phyloP scores from a whole-genome alignment of 2,888 invertebrate species.

The Folsomia candida region DNA sequence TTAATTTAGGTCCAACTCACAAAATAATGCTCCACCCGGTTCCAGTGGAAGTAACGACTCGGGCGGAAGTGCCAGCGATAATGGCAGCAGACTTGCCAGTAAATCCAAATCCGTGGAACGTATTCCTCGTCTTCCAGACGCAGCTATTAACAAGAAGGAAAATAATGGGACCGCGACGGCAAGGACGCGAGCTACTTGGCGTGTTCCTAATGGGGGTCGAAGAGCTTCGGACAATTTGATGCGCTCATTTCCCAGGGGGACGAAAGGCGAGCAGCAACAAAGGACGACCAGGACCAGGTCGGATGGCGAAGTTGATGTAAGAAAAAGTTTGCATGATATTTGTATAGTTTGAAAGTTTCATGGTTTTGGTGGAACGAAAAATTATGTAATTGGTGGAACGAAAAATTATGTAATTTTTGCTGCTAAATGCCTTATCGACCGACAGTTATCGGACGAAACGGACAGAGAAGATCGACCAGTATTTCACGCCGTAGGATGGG shows the following conservation, averaged over 20 bases:
- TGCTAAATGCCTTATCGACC: not conserved
- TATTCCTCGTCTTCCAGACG: conserved; percentile 45
- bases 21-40: conserved; percentile 46
- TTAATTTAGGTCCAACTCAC: conserved; percentile 48
- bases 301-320: conserved; percentile 49
- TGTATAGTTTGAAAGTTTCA: too few species aligned
- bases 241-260: conserved; percentile 26
- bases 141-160: conserved; percentile 20
- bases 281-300: conserved; percentile 42
- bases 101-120: conserved; percentile 47
- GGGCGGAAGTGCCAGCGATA: conserved; percentile 16
- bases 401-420: conserved; percentile 5
- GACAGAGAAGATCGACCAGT: conserved; percentile 54
- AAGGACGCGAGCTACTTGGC: conserved; percentile 46
- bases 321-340: too few species aligned
- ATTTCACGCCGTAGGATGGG: conserved; percentile 70
- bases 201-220: conserved; percentile 36
- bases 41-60: conserved; percentile 37
- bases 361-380: too few species aligned
- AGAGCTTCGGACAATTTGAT: conserved; percentile 30
- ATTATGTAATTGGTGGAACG: not conserved
- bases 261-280: conserved; percentile 13
- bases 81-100: not conserved
- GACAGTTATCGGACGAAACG: conserved; percentile 45
- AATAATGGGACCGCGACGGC: conserved; percentile 21